Base-by-base conservation (phyloP, 2,797 vertebrate species). In the Knipowitschia caucasica region DNA sequence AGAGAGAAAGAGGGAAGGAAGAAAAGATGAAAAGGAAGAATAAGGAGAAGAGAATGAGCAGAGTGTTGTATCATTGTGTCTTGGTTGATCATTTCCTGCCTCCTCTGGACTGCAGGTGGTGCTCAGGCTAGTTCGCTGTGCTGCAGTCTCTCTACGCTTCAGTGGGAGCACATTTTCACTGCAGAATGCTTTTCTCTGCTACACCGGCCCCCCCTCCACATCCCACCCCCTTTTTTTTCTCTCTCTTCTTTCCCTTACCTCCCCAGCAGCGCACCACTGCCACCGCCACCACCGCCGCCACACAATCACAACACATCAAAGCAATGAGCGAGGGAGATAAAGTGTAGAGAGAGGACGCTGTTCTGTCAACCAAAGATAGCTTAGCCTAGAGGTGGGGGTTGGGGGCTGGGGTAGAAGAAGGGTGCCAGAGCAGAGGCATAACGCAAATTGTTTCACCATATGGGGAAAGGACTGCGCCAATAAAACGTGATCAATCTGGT, bases 121-220 rank as follows among this genome's bases (percentile, higher is more conserved):
- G 83, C 78, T 83, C 87, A 81, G 75, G 70, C 86, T 85, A 53
- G 75, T 77, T 82, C 73, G 69, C 81, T 81, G 80, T 88, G 87
- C 86, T 90, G 89, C 88, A 90, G 88, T 89, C 84, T 88, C 89
- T 89, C 88, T 87, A 88, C 86, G 89, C 88, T 90, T 89, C 88
- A 89, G 77, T 89, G 84, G 78, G 82, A 88, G 84, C 85, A 86
- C 79, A 88, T 86, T 88, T 84, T 86, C 83, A 85, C 88, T 87
- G 86, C 84, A 84, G 86, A 88, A 86, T 58, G 77, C 76, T 80
- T 78, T 81, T 79, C 76, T 81, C 68, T 77, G 71, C 80, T 80
- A 58, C 61, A 39, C 25, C 53, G 65, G 53, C 51, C 40, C 36
- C 23, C 25, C 24, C 14, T 31, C 7, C 35, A n/a, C 15, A 20